Conservation (phyloP, 2,888 invertebrate species). For the Himalopsyche anomala region DNA sequence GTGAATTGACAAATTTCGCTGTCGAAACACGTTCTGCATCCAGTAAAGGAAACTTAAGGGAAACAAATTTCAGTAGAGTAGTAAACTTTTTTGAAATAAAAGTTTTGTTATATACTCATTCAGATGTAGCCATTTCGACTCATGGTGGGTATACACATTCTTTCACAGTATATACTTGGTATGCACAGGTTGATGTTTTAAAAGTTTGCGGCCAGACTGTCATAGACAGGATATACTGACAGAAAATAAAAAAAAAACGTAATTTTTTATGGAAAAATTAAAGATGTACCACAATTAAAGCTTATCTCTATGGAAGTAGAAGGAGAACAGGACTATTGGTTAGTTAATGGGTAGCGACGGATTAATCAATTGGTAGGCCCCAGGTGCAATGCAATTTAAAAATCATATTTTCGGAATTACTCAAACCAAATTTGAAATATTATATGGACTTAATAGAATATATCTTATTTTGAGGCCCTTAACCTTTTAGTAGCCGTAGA, state of each 20-base stretch:
- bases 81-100: conserved; percentile 18
- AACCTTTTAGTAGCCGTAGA: too few relatives aligned
- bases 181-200: background rate
- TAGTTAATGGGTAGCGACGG: too few relatives aligned
- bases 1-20: background rate
- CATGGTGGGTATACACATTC: background rate
- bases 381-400: too few relatives aligned
- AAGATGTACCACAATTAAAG: too few relatives aligned
- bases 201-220: background rate
- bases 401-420: too few relatives aligned
- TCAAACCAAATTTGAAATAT: too few relatives aligned
- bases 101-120: conserved; percentile 2
- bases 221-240: background rate
- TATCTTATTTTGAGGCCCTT: too few relatives aligned
- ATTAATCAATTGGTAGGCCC: too few relatives aligned
- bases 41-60: background rate
- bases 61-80: background rate
- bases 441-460: too few relatives aligned
- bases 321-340: too few relatives aligned
- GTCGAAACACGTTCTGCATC: conserved; percentile 4
- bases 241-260: background rate
- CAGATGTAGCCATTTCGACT: background rate
- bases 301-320: too few relatives aligned
- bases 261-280: too few relatives aligned
- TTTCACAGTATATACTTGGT: background rate